phyloP scores from a whole-genome alignment of 2,888 invertebrate genomes.

The Amphipyra berbera region DNA sequence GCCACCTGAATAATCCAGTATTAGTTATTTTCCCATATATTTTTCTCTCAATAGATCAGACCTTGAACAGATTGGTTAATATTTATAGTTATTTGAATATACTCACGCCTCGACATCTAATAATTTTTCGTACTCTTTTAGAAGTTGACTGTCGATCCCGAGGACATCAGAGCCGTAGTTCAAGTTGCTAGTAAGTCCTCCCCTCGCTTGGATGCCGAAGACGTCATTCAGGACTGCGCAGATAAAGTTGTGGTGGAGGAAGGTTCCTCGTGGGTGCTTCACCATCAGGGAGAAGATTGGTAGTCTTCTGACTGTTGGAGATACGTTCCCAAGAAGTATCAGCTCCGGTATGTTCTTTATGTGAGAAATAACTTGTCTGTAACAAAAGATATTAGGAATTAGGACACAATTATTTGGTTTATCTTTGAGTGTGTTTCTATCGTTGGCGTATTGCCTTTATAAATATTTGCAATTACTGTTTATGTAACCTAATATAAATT shows the following conservation, averaged over 20 bases:
- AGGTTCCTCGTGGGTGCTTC: constrained; percentile 94
- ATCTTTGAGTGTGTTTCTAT: neutral
- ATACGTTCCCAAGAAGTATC: constrained; percentile 93
- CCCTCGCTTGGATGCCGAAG: constrained; percentile 96
- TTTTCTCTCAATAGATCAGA: constrained; percentile 6
- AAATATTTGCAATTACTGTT: too few species aligned
- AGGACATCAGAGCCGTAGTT: constrained; percentile 96
- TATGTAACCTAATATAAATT: too few species aligned
- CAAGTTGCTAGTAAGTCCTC: constrained; percentile 95
- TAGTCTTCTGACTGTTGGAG: constrained; percentile 91
- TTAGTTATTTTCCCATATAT: constrained; percentile 31
- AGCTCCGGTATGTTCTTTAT: constrained; percentile 94
- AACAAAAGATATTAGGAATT: constrained; percentile 66
- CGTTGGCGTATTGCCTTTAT: neutral
- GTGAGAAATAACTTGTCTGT: constrained; percentile 94
- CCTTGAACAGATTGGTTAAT: constrained; percentile 21
- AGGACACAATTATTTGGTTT: constrained; percentile 5
- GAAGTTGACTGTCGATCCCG: constrained; percentile 94
- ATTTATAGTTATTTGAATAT: constrained; percentile 16
- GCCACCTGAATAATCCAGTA: constrained; percentile 29
- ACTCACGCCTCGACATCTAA: constrained; percentile 86
- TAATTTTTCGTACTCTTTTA: constrained; percentile 93
- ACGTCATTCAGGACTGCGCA: constrained; percentile 96
- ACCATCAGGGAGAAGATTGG: constrained; percentile 97
- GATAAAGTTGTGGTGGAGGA: constrained; percentile 96